phyloP scores from a whole-genome alignment of 2,888 invertebrate genomes.

The Pegoplata infirma region DNA sequence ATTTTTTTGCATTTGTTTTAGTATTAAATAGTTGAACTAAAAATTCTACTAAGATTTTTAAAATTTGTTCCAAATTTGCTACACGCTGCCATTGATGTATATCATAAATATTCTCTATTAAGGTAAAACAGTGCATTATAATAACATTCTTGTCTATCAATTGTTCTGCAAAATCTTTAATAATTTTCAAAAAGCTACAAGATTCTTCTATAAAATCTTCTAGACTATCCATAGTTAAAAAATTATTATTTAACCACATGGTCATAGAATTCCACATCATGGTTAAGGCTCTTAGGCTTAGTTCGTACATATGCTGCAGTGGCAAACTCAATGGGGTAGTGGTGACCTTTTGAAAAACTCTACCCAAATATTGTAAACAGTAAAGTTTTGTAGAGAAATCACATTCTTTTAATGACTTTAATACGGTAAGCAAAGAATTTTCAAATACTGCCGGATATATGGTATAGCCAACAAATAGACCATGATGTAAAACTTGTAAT shows the following conservation, averaged over 20 bases:
- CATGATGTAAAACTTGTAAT: conserved; percentile 68
- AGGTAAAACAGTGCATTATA: conserved; percentile 27
- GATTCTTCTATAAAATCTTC: conserved; percentile 60
- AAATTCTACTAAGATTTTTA: conserved; percentile 16
- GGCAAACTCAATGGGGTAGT: conserved; percentile 41
- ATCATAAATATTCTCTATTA: conserved; percentile 54
- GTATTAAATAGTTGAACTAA: conserved; percentile 29
- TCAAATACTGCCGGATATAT: conserved; percentile 67
- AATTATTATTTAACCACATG: conserved; percentile 68
- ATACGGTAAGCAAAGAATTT: conserved; percentile 65
- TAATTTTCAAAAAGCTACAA: conserved; percentile 53
- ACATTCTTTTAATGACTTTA: conserved; percentile 69
- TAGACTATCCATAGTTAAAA: conserved; percentile 64
- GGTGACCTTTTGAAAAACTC: conserved; percentile 63
- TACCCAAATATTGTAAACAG: conserved; percentile 69
- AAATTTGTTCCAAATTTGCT: background rate
- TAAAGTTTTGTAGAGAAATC: conserved; percentile 69
- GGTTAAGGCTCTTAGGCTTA: conserved; percentile 65
- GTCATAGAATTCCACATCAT: conserved; percentile 68
- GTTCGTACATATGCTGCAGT: conserved; percentile 61
- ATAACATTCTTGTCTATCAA: conserved; percentile 9
- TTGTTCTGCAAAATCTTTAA: conserved; percentile 24
- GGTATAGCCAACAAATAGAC: conserved; percentile 67
- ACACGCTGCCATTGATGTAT: conserved; percentile 51
- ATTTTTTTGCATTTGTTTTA: no score